Evolutionary conservation across 2,888 invertebrate species (phyloP), one percentile per base, ranked within the genome.

Genomic region (Tholera decimalis): DNA sequence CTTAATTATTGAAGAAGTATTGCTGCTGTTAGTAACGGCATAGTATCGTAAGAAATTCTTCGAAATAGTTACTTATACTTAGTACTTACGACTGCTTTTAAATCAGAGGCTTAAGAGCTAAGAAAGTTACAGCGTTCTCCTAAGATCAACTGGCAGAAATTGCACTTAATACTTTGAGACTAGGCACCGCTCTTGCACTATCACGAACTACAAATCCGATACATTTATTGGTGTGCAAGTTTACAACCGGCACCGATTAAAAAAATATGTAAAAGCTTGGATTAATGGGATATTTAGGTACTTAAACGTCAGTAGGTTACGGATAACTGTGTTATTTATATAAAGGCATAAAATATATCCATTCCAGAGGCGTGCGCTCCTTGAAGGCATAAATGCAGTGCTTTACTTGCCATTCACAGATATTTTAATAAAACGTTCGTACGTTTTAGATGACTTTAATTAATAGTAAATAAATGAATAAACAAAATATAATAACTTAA

Each of bases 101-200:
- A 51, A 59, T 65, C 24, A 41, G 30, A 39, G 47, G 26, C 33
- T 72, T 51, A 55, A 24, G 30, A 59, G 43, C 28, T 59, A 44
- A 49, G 39, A 24, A 65, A 73, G 44, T 77, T 53, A 20, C 26
- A 56, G 9, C 53, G 44, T 57, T 46, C 37, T 41, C 24, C 24
- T 55, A 33, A 59, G 28, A 73, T 43, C 39, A 65, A 65, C 59
- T 56, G 43, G 43, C 43, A 65, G 37, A 59, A 73, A 57, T 51
- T 58, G 18, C 60, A 61, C 63, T 60, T 63, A 60, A 63, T 63
- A 64, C 70, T 54, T 63, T 63, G 41, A 57, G 51, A 59, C 65
- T 55, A 50, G 43, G 37, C 39, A 28, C 50, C 15, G 43, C 55
- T 65, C 35, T 15, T 46, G 46, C 37, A 56, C 55, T 56, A 73